Evolutionary conservation across 1,140 invertebrate species (phyloP), one percentile per base, ranked within the genome.

Genomic region (Watersipora subatra): DNA sequence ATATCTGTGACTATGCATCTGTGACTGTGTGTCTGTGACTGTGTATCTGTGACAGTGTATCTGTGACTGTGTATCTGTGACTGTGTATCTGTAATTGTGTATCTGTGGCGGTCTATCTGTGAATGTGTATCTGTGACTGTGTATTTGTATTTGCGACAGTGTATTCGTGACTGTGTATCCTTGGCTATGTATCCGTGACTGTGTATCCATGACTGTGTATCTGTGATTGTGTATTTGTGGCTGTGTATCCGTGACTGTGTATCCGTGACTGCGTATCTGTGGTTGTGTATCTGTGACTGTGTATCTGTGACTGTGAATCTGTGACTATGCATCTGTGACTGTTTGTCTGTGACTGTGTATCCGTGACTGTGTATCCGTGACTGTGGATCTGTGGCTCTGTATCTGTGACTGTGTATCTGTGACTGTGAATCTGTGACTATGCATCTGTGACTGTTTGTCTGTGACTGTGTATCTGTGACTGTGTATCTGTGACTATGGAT

Each of bases 101-200:
- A 46, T 56, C n/a, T 55, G 62, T 64, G 62, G 12, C 24, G 20
- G 28, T 64, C 20, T 56, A 27, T 22, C 22, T 34, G 62, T 64
- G 62, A 2, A 34, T 7, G 27, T 64, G 30, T 22, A 34, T 56
- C 20, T 56, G 62, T 64, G 30, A 34, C 28, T 7, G 20, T 64
- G 62, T 64, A 34, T 64, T 20, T 56, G 28, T 34, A 34, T 64
- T 24, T 64, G 62, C 12, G 62, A 46, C 22, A 20, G 28, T 64
- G 30, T 56, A 34, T 64, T 20, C 55, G 62, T 34, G 28, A 30
- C 12, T 64, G 20, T 64, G 30, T 27, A 29, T 62, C 20, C n/a
- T 22, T 29, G 62, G 30, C 20, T 34, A 34, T 56, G 30, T 46
- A n/a, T 64, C 27, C 34, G n/a, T n/a, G n/a, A n/a, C 27, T 64